Percentiles rank a stretch among this genome's conserved stretches.
These are phyloP conservation scores for Myocastor coypus DNA, from an alignment of 2,113 vertebrate genomes.

Conservation along the genomic window DNA sequence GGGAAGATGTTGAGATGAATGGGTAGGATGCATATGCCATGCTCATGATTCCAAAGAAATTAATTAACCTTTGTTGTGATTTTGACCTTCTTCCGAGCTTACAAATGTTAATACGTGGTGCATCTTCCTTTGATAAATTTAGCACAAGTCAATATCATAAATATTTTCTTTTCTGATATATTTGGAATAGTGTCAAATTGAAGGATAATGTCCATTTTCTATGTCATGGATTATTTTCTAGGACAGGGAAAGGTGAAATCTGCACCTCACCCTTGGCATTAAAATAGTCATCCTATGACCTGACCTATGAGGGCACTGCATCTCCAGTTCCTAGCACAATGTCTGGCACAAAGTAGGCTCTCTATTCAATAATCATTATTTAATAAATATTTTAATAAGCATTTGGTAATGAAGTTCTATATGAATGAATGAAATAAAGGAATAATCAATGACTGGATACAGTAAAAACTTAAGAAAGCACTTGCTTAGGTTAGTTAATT, in stretches of 20 bases:
- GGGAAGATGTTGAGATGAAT: not conserved
- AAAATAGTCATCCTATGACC: not conserved
- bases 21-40: fast-evolving
- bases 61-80: constrained; percentile 39
- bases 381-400: not conserved
- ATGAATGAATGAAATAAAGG: not conserved
- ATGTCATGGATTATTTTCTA: not conserved
- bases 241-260: not conserved
- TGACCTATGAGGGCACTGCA: fast-evolving
- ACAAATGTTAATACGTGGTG: not conserved
- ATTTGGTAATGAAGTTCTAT: not conserved
- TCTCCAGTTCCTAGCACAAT: not conserved
- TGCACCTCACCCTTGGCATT: not conserved
- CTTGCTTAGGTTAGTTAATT: constrained; percentile 23
- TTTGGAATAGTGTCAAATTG: constrained; percentile 42
- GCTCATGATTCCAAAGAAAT: constrained; percentile 27
- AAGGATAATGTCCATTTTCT: not conserved
- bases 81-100: constrained; percentile 59
- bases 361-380: not conserved
- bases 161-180: constrained; percentile 50
- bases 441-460: not conserved
- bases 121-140: constrained; percentile 56
- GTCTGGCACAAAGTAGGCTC: not conserved
- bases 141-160: constrained; percentile 55
- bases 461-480: not conserved